These are phyloP conservation scores for Pandemis corylana DNA, from an alignment of 2,888 invertebrate genomes.

Conservation along the genomic window DNA sequence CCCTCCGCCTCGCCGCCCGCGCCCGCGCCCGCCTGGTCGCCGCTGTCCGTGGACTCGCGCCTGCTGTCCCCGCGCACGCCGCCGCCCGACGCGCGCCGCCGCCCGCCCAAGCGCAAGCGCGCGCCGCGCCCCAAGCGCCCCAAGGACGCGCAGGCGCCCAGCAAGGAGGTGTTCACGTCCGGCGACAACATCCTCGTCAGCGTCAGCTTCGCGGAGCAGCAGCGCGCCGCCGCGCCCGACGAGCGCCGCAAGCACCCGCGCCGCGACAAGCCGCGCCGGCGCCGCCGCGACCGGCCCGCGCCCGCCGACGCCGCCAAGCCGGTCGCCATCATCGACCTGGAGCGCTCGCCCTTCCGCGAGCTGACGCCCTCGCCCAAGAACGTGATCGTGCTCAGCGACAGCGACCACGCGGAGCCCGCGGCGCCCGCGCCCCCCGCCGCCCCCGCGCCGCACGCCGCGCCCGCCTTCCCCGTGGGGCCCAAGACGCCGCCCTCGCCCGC, in stretches of 20 bases:
- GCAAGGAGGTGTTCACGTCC: constrained; percentile 95
- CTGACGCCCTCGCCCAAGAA: constrained; percentile 92
- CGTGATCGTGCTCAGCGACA: constrained; percentile 93
- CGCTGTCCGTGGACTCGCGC: constrained; percentile 76
- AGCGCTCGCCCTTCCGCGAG: constrained; percentile 93
- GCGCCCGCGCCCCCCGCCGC: constrained; percentile 45
- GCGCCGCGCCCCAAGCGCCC: constrained; percentile 51
- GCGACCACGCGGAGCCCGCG: constrained; percentile 86
- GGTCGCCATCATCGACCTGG: constrained; percentile 93
- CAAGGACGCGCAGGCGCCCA: constrained; percentile 78
- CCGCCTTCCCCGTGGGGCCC: constrained; percentile 43
- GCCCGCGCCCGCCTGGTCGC: constrained; percentile 54
- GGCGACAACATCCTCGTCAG: constrained; percentile 97
- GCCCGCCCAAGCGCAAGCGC: constrained; percentile 76
- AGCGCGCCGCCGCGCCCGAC: constrained; percentile 55
- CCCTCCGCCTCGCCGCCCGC: constrained; percentile 54
- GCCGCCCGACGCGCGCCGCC: constrained; percentile 67
- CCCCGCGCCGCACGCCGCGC: constrained; percentile 56
- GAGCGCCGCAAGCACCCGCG: constrained; percentile 40
- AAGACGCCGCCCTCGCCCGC: constrained; percentile 41
- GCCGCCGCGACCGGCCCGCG: constrained; percentile 42
- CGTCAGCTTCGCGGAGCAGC: constrained; percentile 93
- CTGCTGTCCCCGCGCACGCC: constrained; percentile 87
- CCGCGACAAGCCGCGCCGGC: constrained; percentile 45
- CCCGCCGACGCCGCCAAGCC: constrained; percentile 81